Base-by-base conservation (phyloP, 2,113 vertebrate species). In the Elephantulus edwardii region DNA sequence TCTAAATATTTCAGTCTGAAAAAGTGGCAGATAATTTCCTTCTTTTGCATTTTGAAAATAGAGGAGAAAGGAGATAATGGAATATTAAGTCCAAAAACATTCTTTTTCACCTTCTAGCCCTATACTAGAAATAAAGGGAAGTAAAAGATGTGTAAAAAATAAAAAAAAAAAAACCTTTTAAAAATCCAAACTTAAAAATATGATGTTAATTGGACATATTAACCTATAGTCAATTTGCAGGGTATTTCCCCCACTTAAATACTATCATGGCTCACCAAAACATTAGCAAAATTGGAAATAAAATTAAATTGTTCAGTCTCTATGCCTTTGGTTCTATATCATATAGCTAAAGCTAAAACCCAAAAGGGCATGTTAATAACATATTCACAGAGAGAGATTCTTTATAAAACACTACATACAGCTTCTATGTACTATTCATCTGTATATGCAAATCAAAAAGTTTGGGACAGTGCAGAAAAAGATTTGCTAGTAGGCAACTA, bases 1-100 rank as follows among this genome's bases (percentile, higher is more conserved):
- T 62, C 28, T 62, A 62, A 62, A 62, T 62, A 62, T 33, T 8
- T 62, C 58, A 30, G 10, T 62, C 3, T 62, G 10, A 33, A 4
- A 62, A 62, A 12, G 28, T 30, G 30, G 72, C 54, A 86, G 16
- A 75, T 3, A 46, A 38, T 38, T 83, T 83, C 46, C 38, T 42
- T 90, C 52, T 35, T 93, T 50, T 94, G 22, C 38, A 83, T 70
- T 91, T 70, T 78, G 48, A 70, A 70, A 44, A n/a, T 24, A 30
- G 0, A 75, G 17, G 17, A 4, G 24, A 28, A 66, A 7, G 76
- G 40, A 44, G 4, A 16, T 80, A 48, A 12, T 19, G 22, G 14
- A 50, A 1, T 8, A 62, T 68, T n/a, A 86, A n/a, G 68, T 82
- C 77, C 46, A 74, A 83, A 58, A 89, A 75, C 46, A 7, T 9